phyloP scores from a whole-genome alignment of 2,113 vertebrate genomes.

The Nestor notabilis region DNA sequence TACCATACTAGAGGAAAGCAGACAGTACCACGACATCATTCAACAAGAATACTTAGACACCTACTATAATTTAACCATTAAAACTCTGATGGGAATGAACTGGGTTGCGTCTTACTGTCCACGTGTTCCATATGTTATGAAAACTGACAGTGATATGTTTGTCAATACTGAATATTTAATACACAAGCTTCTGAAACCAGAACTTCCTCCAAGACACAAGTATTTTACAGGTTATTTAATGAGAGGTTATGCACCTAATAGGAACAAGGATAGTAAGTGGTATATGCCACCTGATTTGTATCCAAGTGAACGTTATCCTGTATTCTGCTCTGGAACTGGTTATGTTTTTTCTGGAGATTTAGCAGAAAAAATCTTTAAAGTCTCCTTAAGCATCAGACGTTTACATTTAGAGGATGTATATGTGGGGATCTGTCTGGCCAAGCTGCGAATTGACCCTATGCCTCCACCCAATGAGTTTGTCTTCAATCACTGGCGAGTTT shows the following conservation, averaged over 20 bases:
- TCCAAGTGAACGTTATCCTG: conserved; percentile 88
- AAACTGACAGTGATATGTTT: conserved; percentile 98
- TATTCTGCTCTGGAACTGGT: conserved; percentile 96
- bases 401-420: conserved; percentile 96
- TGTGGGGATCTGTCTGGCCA: conserved; percentile 92
- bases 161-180: conserved; percentile 95
- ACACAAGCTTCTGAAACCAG: conserved; percentile 89
- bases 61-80: conserved; percentile 95
- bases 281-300: conserved; percentile 94
- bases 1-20: conserved; percentile 87
- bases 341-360: conserved; percentile 96
- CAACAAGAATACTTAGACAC: conserved; percentile 94
- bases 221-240: conserved; percentile 96
- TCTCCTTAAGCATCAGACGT: conserved; percentile 84
- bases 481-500: conserved; percentile 97
- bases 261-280: conserved; percentile 96
- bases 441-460: conserved; percentile 87
- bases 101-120: conserved; percentile 93
- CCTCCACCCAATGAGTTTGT: conserved; percentile 92
- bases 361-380: conserved; percentile 88
- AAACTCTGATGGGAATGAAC: conserved; percentile 98
- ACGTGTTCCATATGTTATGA: conserved; percentile 89
- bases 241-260: conserved; percentile 88
- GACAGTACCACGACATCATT: conserved; percentile 87
- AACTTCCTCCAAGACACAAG: conserved; percentile 80